Percentiles rank a stretch among this genome's conserved stretches.
phyloP scores from a whole-genome alignment of 2,797 vertebrate genomes.

The Channallabes apus region DNA sequence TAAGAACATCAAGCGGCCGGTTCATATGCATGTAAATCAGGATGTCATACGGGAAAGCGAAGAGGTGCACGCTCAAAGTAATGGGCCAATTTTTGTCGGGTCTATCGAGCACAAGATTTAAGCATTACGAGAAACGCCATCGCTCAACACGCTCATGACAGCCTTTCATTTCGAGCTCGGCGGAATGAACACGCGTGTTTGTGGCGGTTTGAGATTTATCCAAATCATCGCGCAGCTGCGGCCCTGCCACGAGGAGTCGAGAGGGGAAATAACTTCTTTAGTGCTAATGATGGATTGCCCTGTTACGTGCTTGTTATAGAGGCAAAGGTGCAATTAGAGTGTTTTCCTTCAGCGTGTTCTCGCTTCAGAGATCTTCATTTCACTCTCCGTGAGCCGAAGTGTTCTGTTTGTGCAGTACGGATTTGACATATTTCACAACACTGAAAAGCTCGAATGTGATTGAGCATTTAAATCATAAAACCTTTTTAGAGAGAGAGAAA shows the following conservation, averaged over 20 bases:
- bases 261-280: slow-evolving; percentile 36
- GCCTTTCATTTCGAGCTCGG: slow-evolving; percentile 34
- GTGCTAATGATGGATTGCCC: slow-evolving; percentile 43
- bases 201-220: slow-evolving; percentile 45
- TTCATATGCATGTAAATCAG: slow-evolving; percentile 52
- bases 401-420: slow-evolving; percentile 2
- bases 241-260: slow-evolving; percentile 23
- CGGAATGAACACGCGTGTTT: slow-evolving; percentile 25
- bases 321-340: slow-evolving; percentile 45
- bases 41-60: slow-evolving; percentile 25
- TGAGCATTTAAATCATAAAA: slow-evolving; percentile 18
- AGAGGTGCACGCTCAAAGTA: slow-evolving; percentile 29
- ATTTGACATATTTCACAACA: slow-evolving; percentile 17
- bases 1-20: slow-evolving; percentile 48
- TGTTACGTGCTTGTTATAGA: slow-evolving; percentile 40
- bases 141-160: slow-evolving; percentile 28
- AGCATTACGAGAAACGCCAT: slow-evolving; percentile 29
- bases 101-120: slow-evolving; percentile 40
- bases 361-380: slow-evolving; percentile 13
- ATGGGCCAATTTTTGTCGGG: slow-evolving; percentile 37
- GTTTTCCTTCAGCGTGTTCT: slow-evolving; percentile 23
- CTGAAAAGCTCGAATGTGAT: background rate
- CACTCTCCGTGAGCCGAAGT: background rate
- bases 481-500: background rate
- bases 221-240: slow-evolving; percentile 35